These are phyloP conservation scores for Sphaeridia pumilis DNA, from an alignment of 2,888 invertebrate species.

Conservation along the genomic window DNA sequence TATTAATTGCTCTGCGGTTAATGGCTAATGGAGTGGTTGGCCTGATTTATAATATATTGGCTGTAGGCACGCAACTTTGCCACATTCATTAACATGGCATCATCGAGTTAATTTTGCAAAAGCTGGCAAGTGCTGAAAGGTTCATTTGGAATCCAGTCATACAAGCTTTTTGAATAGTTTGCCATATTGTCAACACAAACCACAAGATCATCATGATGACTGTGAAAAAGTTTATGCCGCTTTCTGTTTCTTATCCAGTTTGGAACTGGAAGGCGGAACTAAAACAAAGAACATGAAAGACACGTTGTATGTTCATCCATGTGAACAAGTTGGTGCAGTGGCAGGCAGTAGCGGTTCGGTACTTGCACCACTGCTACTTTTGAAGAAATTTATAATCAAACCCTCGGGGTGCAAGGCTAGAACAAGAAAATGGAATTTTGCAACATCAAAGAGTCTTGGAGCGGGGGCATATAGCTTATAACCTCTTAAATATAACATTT, in stretches of 20 bases:
- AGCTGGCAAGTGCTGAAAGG: too few species aligned
- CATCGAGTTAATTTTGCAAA: too few species aligned
- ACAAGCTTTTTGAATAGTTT: too few species aligned
- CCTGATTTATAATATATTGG: not conserved
- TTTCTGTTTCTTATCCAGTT: not conserved
- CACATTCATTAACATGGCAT: too few species aligned
- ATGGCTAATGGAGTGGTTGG: not conserved
- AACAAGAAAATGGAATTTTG: constrained; percentile 1
- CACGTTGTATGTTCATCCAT: too few species aligned
- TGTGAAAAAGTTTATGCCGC: not conserved
- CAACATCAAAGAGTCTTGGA: not conserved
- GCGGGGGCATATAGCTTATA: not conserved
- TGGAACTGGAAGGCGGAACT: not conserved
- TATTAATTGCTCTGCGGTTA: not conserved
- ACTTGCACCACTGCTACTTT: too few species aligned
- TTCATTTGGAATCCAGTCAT: too few species aligned
- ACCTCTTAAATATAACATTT: not conserved
- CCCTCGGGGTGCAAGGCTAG: not conserved
- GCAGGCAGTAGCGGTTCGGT: too few species aligned
- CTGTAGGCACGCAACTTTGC: too few species aligned
- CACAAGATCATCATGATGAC: too few species aligned
- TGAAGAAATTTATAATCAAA: constrained; percentile 1
- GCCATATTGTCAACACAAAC: too few species aligned
- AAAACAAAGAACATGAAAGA: not conserved
- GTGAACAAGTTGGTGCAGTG: too few species aligned